Conservation (phyloP, 2,113 vertebrate genomes). For the Ochotona curzoniae region DNA sequence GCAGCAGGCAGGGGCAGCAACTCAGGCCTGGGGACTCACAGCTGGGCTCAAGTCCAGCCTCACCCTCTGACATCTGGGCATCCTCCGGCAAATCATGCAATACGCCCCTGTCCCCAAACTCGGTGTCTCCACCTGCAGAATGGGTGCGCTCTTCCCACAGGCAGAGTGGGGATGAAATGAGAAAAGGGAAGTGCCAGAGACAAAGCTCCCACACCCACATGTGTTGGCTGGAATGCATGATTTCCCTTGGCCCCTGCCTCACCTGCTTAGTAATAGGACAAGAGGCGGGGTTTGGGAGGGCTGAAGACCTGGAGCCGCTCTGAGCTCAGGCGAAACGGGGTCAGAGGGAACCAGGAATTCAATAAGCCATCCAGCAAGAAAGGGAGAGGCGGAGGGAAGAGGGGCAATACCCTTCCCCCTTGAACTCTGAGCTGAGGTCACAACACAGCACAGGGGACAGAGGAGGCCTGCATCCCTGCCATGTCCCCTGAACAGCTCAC, state of each 20-base stretch:
- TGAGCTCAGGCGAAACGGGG: too few species aligned
- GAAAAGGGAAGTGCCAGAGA: background rate
- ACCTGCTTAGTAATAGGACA: background rate
- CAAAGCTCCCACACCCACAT: background rate
- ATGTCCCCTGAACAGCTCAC: background rate
- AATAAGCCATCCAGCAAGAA: background rate
- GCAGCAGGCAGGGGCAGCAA: background rate
- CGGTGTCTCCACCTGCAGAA: background rate
- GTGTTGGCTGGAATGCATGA: background rate
- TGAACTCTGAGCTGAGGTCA: background rate
- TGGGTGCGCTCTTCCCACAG: background rate
- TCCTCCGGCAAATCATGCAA: background rate
- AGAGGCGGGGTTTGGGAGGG: background rate
- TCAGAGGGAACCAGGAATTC: background rate
- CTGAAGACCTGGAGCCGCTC: too few species aligned
- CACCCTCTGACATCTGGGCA: background rate
- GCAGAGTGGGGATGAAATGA: rapidly evolving
- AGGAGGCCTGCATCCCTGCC: background rate
- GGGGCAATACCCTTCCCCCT: background rate
- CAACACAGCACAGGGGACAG: background rate
- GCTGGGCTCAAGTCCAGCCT: background rate
- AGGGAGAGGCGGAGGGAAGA: background rate
- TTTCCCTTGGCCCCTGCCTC: background rate
- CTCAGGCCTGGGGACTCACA: background rate
- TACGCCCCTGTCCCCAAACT: background rate